phyloP scores from a whole-genome alignment of 2,888 invertebrate genomes.

The Leucania comma region DNA sequence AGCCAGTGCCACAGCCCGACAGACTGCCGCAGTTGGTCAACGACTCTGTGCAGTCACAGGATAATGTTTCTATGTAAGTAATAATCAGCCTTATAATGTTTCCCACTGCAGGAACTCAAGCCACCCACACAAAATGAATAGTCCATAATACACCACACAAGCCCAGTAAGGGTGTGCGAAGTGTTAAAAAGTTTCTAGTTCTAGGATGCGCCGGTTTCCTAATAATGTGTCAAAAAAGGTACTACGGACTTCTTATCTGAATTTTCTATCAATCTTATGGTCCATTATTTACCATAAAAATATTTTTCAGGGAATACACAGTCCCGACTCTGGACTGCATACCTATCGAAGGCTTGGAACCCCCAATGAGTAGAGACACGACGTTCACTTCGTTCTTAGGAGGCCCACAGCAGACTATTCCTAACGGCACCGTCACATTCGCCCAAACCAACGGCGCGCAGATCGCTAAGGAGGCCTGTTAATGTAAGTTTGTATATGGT shows the following conservation, averaged over 20 bases:
- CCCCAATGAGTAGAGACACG: conserved; percentile 88
- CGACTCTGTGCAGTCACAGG: conserved; percentile 82
- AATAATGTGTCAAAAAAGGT: background rate
- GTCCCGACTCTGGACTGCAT: conserved; percentile 89
- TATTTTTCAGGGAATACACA: conserved; percentile 84
- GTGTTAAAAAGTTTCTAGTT: too few species aligned
- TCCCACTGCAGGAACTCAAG: too few species aligned
- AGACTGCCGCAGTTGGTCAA: conserved; percentile 80
- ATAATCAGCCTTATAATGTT: too few species aligned
- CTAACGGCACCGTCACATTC: conserved; percentile 77
- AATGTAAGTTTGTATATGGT: conserved; percentile 45
- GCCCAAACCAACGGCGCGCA: conserved; percentile 70
- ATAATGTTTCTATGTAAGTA: conserved; percentile 87
- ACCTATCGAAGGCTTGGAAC: conserved; percentile 87
- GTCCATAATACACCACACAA: too few species aligned
- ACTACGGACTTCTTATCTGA: background rate
- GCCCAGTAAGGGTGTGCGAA: too few species aligned
- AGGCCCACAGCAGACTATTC: conserved; percentile 80
- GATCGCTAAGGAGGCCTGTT: conserved; percentile 67
- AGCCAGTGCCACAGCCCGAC: conserved; percentile 79
- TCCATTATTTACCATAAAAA: background rate
- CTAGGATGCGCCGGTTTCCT: too few species aligned
- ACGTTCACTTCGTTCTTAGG: conserved; percentile 89
- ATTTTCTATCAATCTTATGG: background rate
- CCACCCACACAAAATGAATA: too few species aligned